Base-by-base conservation (phyloP, 2,113 vertebrate species). In the Cacatua alba region DNA sequence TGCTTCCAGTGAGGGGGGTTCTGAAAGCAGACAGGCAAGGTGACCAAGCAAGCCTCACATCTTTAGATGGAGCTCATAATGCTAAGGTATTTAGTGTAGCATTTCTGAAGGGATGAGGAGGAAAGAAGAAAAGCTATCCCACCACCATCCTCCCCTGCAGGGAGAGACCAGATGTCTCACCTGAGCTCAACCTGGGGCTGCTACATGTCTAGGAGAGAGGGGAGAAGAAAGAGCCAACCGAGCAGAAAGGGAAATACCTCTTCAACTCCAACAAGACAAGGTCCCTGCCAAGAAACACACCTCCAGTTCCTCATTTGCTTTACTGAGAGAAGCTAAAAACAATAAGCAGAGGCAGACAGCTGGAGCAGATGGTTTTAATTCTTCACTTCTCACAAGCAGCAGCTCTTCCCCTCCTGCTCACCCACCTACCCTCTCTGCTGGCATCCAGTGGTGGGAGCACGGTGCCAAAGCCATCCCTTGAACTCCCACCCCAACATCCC, bases 301-400 rank as follows among this genome's bases (percentile, higher is more conserved):
- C 1, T 2, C 63, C 67, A 70, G 62, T 7, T 91, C 67, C 78
- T 64, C 44, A 7, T 14, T 65, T n/a, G 28, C 74, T 84, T 78
- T 74, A 81, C 35, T 2, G 11, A 62, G 77, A 82, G 49, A 74
- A 65, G 64, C 51, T 72, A 72, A 72, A 80, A 86, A 67, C 84
- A 65, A 39, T 35, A 35, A 94, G 70, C 7, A 2, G 44, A 62
- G 74, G 62, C 64, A 33, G 79, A 70, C 79, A 90, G 75, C 74
- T 82, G 82, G 69, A 92, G 53, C 91, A 95, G 78, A 87, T 81
- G 88, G 64, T 84, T 87, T n/a, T 41, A 33, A 69, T 87, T 90
- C 74, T 81, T 74, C 51, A 31, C 41, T n/a, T 20, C 65, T 92
- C 60, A 49, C 65, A 69, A 65, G 92, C 44, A 78, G 64, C 86